These are phyloP conservation scores for Desoria tigrina DNA, from an alignment of 2,888 invertebrate species.

Conservation along the genomic window DNA sequence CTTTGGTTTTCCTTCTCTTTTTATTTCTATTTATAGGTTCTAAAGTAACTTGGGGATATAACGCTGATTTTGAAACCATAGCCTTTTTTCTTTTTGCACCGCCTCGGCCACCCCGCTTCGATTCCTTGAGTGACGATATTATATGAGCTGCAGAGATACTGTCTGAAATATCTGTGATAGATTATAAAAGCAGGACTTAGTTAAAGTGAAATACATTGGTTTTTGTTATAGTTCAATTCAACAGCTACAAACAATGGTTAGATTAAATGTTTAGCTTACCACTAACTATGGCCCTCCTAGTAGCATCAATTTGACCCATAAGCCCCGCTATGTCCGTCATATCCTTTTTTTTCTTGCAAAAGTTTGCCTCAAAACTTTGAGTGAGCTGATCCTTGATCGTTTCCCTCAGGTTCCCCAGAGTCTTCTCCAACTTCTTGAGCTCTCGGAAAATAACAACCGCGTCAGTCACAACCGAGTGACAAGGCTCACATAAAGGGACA, in stretches of 20 bases:
- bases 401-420: neutral
- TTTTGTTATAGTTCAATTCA: neutral
- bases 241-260: too few species aligned
- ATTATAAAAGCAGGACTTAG: neutral
- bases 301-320: neutral
- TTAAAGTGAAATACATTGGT: neutral
- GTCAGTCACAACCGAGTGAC: conserved; percentile 6
- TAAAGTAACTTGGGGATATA: conserved; percentile 3
- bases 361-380: neutral
- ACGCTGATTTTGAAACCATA: neutral
- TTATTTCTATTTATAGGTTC: neutral
- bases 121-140: neutral
- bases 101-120: neutral
- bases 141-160: neutral
- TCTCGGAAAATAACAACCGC: neutral
- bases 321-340: neutral
- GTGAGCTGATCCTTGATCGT: conserved; percentile 4
- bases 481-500: conserved; percentile 5
- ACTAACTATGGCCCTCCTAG: neutral
- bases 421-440: neutral
- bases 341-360: neutral
- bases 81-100: conserved; percentile 3
- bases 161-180: neutral
- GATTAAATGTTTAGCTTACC: neutral
- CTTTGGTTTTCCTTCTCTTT: neutral